Evolutionary conservation across 2,888 invertebrate genomes (phyloP), one percentile per base, ranked within the genome.

Genomic region (Strigamia maritima): DNA sequence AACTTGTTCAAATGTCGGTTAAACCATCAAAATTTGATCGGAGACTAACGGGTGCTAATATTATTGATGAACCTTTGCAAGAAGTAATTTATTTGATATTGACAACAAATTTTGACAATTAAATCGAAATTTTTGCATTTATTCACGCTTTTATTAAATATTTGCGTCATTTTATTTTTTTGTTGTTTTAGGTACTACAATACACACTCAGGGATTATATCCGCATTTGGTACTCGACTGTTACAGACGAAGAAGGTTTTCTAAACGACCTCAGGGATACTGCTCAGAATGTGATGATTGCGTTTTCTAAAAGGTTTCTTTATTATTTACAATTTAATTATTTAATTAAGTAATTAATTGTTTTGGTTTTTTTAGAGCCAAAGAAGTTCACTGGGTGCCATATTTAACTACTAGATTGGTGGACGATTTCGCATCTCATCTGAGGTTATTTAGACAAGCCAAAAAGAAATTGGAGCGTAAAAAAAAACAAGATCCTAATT

Each of bases 341-440:
- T n/a, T n/a, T n/a, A n/a, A n/a, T n/a, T n/a, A n/a, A n/a, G n/a
- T n/a, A n/a, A n/a, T n/a, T n/a, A n/a, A n/a, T n/a, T n/a, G n/a
- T n/a, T n/a, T 2, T 31, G 2, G 31, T 2, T 77, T 79, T 79
- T 81, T 14, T 80, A 88, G 89, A 81, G 86, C 94, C 75, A 94
- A 94, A 88, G 91, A 93, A 84, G 92, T 95, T 16, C 94, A 97
- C 86, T 95, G 96, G 94, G 92, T 94, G 83, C 92, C 94, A 49
- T 92, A 94, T 83, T 89, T 96, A 80, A 95, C 96, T 24, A 93
- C 93, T 40, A 89, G 91, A 81, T 89, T 96, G 80, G 94, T 97
- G 1, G 96, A 97, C 86, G 95, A 96, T 87, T 90, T 94, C 81
- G 95, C 95, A 0, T 92, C 93, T 31, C 97, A 97, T 87, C 89